Percentiles rank a stretch among this genome's conserved stretches.
Evolutionary conservation across 1,140 invertebrate species (phyloP).

Genomic region (Philaenus spumarius): DNA sequence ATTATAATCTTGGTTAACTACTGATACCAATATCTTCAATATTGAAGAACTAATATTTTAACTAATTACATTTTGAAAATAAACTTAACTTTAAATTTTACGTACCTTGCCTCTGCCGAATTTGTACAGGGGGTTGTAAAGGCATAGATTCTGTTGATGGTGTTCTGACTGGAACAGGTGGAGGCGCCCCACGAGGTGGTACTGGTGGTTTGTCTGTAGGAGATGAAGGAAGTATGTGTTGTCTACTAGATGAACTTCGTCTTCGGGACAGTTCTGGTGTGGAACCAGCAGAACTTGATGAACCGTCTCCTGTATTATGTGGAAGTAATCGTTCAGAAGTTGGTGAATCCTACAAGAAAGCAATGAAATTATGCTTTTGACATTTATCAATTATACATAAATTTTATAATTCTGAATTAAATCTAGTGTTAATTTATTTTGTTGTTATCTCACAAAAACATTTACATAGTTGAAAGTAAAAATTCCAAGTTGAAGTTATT

Average conservation of each 20-base stretch:
- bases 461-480: too few relatives aligned
- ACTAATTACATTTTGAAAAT: too few relatives aligned
- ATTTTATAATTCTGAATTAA: too few relatives aligned
- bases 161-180: conserved; percentile 26
- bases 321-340: conserved; percentile 4
- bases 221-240: not conserved
- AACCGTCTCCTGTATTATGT: conserved; percentile 19
- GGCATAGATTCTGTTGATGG: conserved; percentile 17
- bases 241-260: not conserved
- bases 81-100: too few relatives aligned
- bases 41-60: too few relatives aligned
- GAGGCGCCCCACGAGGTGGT: conserved; percentile 27
- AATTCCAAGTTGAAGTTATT: too few relatives aligned
- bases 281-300: conserved; percentile 40
- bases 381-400: too few relatives aligned
- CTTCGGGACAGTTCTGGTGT: conserved; percentile 44
- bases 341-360: conserved; percentile 37
- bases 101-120: conserved; percentile 19
- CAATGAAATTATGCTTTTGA: not conserved
- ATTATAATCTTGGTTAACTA: too few relatives aligned
- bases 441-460: too few relatives aligned
- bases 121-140: conserved; percentile 4
- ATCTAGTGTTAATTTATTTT: too few relatives aligned
- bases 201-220: conserved; percentile 18
- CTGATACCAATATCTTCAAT: too few relatives aligned